A percentile compares a stretch with the other conserved stretches of the same genome.
These are phyloP conservation scores for Campoplex nolae DNA, from an alignment of 2,888 invertebrate genomes.

Conservation along the genomic window DNA sequence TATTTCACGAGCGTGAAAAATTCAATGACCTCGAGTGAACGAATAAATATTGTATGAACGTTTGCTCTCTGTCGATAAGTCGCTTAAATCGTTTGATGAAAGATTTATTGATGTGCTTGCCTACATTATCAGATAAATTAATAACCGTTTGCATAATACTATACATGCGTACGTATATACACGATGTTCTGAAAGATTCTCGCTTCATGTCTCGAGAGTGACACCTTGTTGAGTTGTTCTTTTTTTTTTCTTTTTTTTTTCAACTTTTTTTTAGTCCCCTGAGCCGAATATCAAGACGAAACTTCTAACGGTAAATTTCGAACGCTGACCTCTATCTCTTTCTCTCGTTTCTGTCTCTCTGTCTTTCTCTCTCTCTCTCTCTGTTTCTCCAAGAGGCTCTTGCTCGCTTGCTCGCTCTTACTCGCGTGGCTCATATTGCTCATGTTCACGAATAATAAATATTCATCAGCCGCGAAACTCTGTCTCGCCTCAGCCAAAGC, in stretches of 20 bases:
- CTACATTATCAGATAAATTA: conserved; percentile 56
- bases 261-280: neutral
- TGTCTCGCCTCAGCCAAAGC: conserved; percentile 25
- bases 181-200: conserved; percentile 13
- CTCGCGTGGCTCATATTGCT: conserved; percentile 43
- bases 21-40: conserved; percentile 48
- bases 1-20: conserved; percentile 37
- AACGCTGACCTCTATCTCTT: conserved; percentile 46
- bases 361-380: neutral
- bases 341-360: conserved; percentile 22
- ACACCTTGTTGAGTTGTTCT: conserved; percentile 23
- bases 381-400: too few relatives aligned
- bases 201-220: neutral
- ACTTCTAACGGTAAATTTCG: conserved; percentile 54
- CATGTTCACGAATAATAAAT: conserved; percentile 57
- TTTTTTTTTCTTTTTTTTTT: conserved; percentile 3
- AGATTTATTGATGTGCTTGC: conserved; percentile 52
- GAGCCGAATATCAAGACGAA: conserved; percentile 42
- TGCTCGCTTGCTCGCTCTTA: neutral
- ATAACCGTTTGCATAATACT: conserved; percentile 40
- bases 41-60: conserved; percentile 42
- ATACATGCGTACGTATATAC: neutral
- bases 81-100: conserved; percentile 61
- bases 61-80: conserved; percentile 43
- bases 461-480: conserved; percentile 46